Evolutionary conservation across 2,888 invertebrate genomes (phyloP), one percentile per base, ranked within the genome.

Genomic region (Ormyrus thymus): DNA sequence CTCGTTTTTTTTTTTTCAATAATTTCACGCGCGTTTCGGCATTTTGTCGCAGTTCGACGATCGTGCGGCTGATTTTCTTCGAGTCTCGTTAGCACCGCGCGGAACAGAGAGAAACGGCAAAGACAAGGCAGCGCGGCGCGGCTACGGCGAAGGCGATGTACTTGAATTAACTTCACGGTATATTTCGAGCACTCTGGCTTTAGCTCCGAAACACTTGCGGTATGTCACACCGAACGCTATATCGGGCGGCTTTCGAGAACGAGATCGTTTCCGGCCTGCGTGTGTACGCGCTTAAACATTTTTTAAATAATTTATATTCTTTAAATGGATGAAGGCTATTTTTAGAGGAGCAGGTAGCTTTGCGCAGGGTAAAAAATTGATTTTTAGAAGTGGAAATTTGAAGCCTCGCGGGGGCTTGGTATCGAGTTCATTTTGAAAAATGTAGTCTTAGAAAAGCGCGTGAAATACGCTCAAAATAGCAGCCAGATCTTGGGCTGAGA

Each of bases 101-200:
- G 50, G 61, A 51, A 71, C 51, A 71, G 45, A n/a, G 46, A 68
- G 58, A 55, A 68, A 13, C 46, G 13, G 48, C 66, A 62, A 51
- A 62, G 50, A 64, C 45, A 73, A 69, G 62, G 43, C 74, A 70
- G 65, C 62, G 73, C 29, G 56, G 72, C 69, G 11, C 6, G 79
- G 78, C 81, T 79, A 81, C 76, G 75, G 71, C 84, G 84, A 84
- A 85, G 84, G 82, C 85, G 83, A 86, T 86, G 87, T 86, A 87
- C 86, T 88, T 87, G 87, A 87, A 86, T 88, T 86, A 85, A 87
- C 86, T 85, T 82, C 84, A 83, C 82, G 83, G 86, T 86, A 84
- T 87, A 88, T 87, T 88, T 88, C 86, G 85, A 86, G 87, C 86
- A 82, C 82, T 86, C 86, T 86, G 82, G 86, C 85, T 87, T 87